Evolutionary conservation across 2,797 vertebrate species (phyloP).

Genomic region (Microchirus variegatus): DNA sequence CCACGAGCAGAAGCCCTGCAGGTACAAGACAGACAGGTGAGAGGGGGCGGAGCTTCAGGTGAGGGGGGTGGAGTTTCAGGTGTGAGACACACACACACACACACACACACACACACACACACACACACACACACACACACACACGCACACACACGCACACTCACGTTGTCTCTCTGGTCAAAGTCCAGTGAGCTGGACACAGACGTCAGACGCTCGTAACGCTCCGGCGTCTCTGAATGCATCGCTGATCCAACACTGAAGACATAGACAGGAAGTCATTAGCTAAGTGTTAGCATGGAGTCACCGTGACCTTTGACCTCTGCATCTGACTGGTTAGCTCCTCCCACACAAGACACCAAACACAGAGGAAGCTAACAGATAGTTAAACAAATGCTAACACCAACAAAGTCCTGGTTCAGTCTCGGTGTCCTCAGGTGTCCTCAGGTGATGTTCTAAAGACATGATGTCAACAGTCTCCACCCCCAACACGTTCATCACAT

Average conservation of each 20-base stretch:
- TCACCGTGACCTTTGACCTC: constrained; percentile 33
- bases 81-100: neutral
- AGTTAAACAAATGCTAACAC: neutral
- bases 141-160: neutral
- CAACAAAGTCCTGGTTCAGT: neutral
- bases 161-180: constrained; percentile 94
- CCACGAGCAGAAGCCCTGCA: constrained; percentile 97
- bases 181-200: constrained; percentile 98
- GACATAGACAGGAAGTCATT: constrained; percentile 27
- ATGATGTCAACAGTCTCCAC: no score
- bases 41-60: neutral
- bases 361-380: constrained; percentile 16
- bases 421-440: no score
- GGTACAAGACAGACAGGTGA: neutral
- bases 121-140: neutral
- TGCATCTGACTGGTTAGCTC: neutral
- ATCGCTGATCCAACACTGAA: constrained; percentile 92
- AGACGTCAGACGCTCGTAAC: constrained; percentile 95
- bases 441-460: no score
- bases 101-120: neutral
- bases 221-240: constrained; percentile 93
- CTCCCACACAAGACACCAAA: neutral
- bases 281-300: constrained; percentile 22
- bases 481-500: no score
- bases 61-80: no score